Conservation (phyloP, 2,113 vertebrate species). For the Sigmodon hispidus region DNA sequence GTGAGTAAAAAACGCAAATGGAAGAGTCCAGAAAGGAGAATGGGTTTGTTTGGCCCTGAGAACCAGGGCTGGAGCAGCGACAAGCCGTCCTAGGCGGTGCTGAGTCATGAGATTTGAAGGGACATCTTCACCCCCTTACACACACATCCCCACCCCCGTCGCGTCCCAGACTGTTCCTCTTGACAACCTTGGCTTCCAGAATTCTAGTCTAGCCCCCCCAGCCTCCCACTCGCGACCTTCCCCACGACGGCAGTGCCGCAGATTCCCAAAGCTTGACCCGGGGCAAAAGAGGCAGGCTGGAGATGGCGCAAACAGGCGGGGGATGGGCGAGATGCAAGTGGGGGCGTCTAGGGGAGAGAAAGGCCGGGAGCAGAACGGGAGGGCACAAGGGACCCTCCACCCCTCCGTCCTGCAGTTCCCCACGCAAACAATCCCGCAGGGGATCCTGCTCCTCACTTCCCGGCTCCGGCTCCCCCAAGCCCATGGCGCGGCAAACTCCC, state of each 20-base stretch:
- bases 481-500: not conserved
- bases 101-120: slow-evolving; percentile 80
- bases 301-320: not conserved
- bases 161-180: not conserved
- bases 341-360: not conserved
- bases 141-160: not conserved
- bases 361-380: not conserved
- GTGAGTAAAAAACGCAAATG: not conserved
- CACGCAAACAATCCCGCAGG: not conserved
- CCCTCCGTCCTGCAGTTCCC: not conserved
- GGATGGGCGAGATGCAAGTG: not conserved
- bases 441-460: not conserved
- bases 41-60: not conserved
- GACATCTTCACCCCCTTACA: not conserved
- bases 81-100: slow-evolving; percentile 58
- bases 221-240: not conserved
- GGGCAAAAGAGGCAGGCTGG: not conserved
- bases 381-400: not conserved
- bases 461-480: not conserved
- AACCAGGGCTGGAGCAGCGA: not conserved
- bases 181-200: not conserved
- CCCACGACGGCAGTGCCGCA: not conserved
- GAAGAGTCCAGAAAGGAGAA: not conserved
- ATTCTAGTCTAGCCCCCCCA: not conserved
- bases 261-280: not conserved